These are phyloP conservation scores for Chaenocephalus aceratus DNA, from an alignment of 2,113 vertebrate species.

Conservation along the genomic window DNA sequence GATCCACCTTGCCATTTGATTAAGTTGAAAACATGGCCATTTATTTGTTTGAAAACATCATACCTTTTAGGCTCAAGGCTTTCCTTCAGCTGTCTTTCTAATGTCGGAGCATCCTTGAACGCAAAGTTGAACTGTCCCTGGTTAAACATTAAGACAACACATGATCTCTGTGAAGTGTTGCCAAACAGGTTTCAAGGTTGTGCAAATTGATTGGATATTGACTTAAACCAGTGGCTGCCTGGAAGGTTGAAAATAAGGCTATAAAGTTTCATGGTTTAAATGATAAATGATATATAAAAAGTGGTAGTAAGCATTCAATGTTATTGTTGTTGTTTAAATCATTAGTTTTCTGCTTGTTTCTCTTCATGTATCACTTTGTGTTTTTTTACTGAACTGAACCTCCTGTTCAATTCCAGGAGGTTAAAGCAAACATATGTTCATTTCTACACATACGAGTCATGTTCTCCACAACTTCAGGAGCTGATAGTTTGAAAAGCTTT, in stretches of 20 bases:
- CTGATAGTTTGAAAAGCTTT: background rate
- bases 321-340: background rate
- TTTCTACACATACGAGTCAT: background rate
- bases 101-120: slow-evolving; percentile 15
- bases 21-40: background rate
- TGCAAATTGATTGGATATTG: background rate
- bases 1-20: background rate
- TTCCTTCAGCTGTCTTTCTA: background rate
- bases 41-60: background rate
- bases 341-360: background rate
- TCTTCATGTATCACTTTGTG: background rate
- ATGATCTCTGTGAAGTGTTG: background rate
- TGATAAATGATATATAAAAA: background rate
- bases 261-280: background rate
- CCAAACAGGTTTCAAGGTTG: background rate
- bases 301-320: no score
- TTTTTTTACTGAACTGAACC: background rate
- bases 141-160: background rate
- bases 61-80: background rate
- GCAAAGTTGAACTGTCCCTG: background rate
- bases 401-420: background rate
- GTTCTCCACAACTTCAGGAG: background rate
- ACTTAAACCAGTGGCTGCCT: background rate
- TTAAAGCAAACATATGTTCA: slow-evolving; percentile 20
- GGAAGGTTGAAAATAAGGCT: background rate